Percentiles rank a stretch among this genome's conserved stretches.
phyloP scores from a whole-genome alignment of 2,888 invertebrate genomes.

The Syrphus vitripennis region DNA sequence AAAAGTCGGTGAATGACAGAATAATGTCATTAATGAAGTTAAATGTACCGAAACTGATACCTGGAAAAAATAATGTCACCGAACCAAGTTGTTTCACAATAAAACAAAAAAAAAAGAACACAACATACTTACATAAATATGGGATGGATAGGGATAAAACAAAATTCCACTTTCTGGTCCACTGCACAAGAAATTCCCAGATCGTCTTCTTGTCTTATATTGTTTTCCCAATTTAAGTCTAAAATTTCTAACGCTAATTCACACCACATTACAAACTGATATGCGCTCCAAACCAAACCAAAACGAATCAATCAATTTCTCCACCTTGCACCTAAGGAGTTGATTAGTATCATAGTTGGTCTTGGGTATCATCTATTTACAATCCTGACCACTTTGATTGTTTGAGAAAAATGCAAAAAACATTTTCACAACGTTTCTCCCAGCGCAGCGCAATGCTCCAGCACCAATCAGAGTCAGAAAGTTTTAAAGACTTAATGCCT shows the following conservation, averaged over 20 bases:
- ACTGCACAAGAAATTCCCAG: background rate
- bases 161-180: slow-evolving; percentile 17
- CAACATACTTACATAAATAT: no score
- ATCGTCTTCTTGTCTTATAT: background rate
- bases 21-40: background rate
- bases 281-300: background rate
- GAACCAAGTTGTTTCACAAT: background rate
- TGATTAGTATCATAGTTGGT: no score
- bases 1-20: background rate
- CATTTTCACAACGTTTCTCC: slow-evolving; percentile 48
- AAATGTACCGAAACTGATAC: background rate
- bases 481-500: background rate
- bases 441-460: no score
- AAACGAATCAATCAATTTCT: slow-evolving; percentile 59
- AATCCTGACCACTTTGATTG: slow-evolving; percentile 51
- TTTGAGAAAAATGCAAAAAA: slow-evolving; percentile 63
- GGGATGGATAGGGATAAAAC: background rate
- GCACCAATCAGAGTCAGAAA: background rate
- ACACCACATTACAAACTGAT: slow-evolving; percentile 10
- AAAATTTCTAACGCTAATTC: slow-evolving; percentile 18
- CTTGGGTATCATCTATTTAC: background rate
- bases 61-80: background rate
- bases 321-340: slow-evolving; percentile 12
- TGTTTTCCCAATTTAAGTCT: background rate
- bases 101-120: no score